Conservation (phyloP, 2,888 invertebrate genomes). For the Habroteleia sp. region DNA sequence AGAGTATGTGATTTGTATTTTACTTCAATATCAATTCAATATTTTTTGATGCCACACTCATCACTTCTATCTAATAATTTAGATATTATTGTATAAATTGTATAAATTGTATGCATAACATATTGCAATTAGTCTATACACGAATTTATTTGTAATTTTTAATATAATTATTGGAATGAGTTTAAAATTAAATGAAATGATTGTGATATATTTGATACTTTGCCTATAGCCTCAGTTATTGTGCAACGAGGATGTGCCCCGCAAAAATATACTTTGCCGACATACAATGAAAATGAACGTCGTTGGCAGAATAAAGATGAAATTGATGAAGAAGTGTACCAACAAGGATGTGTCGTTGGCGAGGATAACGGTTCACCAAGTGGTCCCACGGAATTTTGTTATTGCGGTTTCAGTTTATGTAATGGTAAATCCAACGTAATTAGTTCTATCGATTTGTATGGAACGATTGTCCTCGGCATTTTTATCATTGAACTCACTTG, state of each 20-base stretch:
- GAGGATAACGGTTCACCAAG: conserved; percentile 85
- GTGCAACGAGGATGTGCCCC: conserved; percentile 88
- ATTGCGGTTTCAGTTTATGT: conserved; percentile 88
- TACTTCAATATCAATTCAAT: too few relatives aligned
- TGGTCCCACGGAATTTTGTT: conserved; percentile 87
- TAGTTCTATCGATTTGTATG: conserved; percentile 22
- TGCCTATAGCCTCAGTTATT: conserved; percentile 82
- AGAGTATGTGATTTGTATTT: too few relatives aligned
- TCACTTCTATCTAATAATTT: too few relatives aligned
- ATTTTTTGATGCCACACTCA: too few relatives aligned
- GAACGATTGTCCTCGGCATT: conserved; percentile 19
- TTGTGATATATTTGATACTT: too few relatives aligned
- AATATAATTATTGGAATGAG: too few relatives aligned
- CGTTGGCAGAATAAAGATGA: conserved; percentile 86
- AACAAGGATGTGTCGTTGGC: conserved; percentile 86
- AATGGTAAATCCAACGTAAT: conserved; percentile 82
- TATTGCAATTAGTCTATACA: too few relatives aligned
- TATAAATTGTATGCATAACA: too few relatives aligned
- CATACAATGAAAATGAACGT: conserved; percentile 82
- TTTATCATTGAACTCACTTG: conserved; percentile 35
- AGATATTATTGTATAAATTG: too few relatives aligned
- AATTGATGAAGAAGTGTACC: conserved; percentile 86
- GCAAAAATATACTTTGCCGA: conserved; percentile 86
- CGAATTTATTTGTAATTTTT: too few relatives aligned
- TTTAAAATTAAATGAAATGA: too few relatives aligned